phyloP scores from a whole-genome alignment of 2,888 invertebrate genomes.

The Callinectes sapidus region DNA sequence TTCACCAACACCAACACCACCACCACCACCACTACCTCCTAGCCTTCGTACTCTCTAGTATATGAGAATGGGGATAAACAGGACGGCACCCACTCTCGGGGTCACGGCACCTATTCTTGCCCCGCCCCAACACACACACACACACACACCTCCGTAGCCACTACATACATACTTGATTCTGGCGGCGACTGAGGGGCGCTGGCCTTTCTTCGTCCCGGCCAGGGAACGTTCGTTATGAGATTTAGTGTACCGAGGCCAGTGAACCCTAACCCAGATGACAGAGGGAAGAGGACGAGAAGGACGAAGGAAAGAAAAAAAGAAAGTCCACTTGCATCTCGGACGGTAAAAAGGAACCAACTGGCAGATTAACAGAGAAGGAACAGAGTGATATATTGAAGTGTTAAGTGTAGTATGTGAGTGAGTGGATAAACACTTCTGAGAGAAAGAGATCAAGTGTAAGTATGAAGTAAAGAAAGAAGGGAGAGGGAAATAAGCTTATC shows the following conservation, averaged over 20 bases:
- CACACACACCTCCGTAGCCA: too few relatives aligned
- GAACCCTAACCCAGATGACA: background rate
- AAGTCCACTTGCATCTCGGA: background rate
- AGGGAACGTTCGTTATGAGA: background rate
- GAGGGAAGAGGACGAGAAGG: background rate
- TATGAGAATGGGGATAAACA: too few relatives aligned
- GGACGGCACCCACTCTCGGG: too few relatives aligned
- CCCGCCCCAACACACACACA: constrained; percentile 34
- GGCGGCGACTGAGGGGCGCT: background rate
- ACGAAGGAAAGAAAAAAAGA: background rate
- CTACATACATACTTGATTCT: too few relatives aligned
- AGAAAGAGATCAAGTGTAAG: background rate
- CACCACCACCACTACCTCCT: too few relatives aligned
- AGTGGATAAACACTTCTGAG: background rate
- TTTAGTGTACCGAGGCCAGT: background rate
- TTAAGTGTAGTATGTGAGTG: background rate
- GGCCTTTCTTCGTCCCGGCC: background rate
- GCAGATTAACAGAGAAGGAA: background rate
- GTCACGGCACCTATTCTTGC: too few relatives aligned
- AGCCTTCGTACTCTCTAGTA: too few relatives aligned
- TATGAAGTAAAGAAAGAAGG: background rate
- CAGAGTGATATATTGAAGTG: background rate
- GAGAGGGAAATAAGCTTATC: background rate
- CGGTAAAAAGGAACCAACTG: background rate
- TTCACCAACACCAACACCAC: background rate